Percentiles rank a stretch among this genome's conserved stretches.
Evolutionary conservation across 2,113 vertebrate species (phyloP).

Genomic region (Geococcyx californianus): DNA sequence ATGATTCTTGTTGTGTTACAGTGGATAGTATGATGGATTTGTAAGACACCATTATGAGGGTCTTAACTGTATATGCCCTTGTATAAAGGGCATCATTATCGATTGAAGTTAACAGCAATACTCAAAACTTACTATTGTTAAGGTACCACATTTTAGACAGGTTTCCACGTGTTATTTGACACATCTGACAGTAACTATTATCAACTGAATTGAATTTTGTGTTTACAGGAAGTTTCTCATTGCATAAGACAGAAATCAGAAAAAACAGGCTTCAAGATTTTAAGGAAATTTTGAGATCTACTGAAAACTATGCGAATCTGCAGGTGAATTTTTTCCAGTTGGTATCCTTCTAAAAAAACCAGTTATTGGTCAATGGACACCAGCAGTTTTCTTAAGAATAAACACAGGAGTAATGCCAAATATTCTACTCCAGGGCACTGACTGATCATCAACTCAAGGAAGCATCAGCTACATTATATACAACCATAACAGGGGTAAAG

Average conservation of each 20-base stretch:
- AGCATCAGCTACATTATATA: neutral
- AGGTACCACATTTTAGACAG: neutral
- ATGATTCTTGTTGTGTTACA: neutral
- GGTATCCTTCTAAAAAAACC: neutral
- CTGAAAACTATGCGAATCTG: neutral
- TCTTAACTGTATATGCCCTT: neutral
- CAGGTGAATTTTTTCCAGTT: neutral
- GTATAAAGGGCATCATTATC: neutral
- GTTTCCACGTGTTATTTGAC: neutral
- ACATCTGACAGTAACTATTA: neutral
- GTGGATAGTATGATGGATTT: rapidly evolving
- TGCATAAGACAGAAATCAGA: neutral
- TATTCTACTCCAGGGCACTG: neutral
- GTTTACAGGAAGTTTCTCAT: neutral
- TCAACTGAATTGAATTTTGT: neutral
- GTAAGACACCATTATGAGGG: neutral
- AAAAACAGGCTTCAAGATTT: neutral
- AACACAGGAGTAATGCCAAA: neutral
- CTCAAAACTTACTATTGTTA: neutral
- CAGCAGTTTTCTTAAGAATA: neutral
- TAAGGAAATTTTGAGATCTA: neutral
- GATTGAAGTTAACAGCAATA: neutral
- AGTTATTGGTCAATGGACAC: neutral
- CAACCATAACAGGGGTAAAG: neutral
- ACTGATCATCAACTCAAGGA: neutral